Evolutionary conservation across 1,140 invertebrate species (phyloP).

Genomic region (Cotesia typhae): DNA sequence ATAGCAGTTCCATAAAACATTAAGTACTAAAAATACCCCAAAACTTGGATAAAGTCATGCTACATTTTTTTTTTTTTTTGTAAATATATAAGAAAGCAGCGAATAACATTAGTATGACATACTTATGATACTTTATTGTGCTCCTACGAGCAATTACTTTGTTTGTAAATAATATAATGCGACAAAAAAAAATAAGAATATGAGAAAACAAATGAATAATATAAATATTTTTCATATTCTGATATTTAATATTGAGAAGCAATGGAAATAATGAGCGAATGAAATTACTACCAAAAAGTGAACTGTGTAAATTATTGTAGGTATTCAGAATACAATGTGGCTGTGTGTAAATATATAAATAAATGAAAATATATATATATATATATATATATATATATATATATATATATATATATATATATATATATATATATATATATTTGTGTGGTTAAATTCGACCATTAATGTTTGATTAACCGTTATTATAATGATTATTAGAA

Average conservation of each 20-base stretch:
- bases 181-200: conserved; percentile 1
- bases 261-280: background rate
- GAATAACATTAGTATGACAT: conserved; percentile 23
- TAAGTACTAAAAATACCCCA: background rate
- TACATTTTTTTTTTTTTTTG: conserved; percentile 24
- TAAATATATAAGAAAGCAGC: conserved; percentile 40
- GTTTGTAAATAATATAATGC: conserved; percentile 34
- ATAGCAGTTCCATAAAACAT: background rate
- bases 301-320: conserved; percentile 15
- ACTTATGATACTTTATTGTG: conserved; percentile 9
- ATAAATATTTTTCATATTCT: conserved; percentile 31
- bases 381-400: too few relatives aligned
- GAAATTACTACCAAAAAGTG: conserved; percentile 6
- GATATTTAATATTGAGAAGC: background rate
- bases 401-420: too few relatives aligned
- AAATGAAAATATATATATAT: background rate
- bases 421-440: background rate
- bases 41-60: background rate
- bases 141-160: conserved; percentile 11
- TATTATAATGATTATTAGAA: background rate
- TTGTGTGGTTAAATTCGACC: conserved; percentile 3
- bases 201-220: background rate
- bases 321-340: conserved; percentile 28
- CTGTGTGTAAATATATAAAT: conserved; percentile 28
- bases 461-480: background rate